Base-by-base conservation (phyloP, 2,113 vertebrate genomes). In the Mormoops blainvillei region DNA sequence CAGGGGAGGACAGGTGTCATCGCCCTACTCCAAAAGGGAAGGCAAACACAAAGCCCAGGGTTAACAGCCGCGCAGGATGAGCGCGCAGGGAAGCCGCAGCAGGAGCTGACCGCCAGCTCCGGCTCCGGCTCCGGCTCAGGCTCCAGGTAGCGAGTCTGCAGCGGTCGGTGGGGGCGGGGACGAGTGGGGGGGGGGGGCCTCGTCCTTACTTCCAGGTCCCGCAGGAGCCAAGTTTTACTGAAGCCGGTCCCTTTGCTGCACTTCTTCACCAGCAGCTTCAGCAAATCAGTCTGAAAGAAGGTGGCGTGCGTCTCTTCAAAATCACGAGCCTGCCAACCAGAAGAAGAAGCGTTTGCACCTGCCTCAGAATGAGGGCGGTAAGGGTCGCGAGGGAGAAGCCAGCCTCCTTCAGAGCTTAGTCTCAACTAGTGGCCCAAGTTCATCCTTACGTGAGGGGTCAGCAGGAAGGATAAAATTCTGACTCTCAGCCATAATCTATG, bases 221-320 rank as follows among this genome's bases (percentile, higher is more conserved):
- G 98, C 73, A 99, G 99, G 65, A 99, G 98, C 99, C 99, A 99
- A 28, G 99, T 99, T 97, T 99, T 99, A 97, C 99, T 99, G 98
- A 99, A 99, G 93, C 99, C 99, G 0, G 99, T 99, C 24, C 99
- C 99, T 98, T 99, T 99, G 98, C 99, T 99, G 97, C 99, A 99
- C 97, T 99, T 99, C 96, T 99, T 99, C 96, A 99, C 99, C 43
- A 99, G 98, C 84, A 99, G 98, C 97, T 99, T 99, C 54, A 99
- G 99, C 85, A 99, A 98, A 38, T 99, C 99, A 0, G 99, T 99
- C 95, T 99, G 98, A 78, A 99, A 99, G 94, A 99, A 99, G 88
- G 99, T 99, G 71, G 98, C 97, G 63, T 99, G 99, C 54, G 99
- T 98, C 89, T 99, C 98, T 88, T 99, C 98, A 96, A 99, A 99